Evolutionary conservation across 2,797 vertebrate genomes (phyloP).

Genomic region (Pelobates cultripes): DNA sequence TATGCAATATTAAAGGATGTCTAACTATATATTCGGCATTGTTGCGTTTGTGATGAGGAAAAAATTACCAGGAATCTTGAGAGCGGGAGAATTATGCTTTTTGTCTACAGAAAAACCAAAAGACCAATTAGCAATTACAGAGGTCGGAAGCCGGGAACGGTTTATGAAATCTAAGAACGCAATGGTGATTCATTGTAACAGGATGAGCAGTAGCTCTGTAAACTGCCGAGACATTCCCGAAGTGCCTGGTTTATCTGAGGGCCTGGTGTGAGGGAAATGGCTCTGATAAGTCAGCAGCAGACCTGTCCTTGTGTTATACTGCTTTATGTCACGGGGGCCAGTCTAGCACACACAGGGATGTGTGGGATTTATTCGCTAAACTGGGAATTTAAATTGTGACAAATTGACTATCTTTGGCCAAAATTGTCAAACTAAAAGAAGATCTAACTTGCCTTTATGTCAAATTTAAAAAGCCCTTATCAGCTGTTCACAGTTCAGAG

Average conservation of each 20-base stretch:
- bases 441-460: too few species aligned
- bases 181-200: constrained; percentile 10
- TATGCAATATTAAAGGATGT: constrained; percentile 17
- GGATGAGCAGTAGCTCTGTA: constrained; percentile 5
- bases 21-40: constrained; percentile 36
- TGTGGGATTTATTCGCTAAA: too few species aligned
- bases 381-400: too few species aligned
- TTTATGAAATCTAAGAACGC: constrained; percentile 27
- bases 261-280: not conserved
- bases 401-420: too few species aligned
- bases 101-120: constrained; percentile 23
- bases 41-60: constrained; percentile 30
- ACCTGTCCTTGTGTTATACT: not conserved
- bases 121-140: constrained; percentile 45
- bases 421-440: too few species aligned
- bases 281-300: not conserved
- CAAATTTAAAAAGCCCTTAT: too few species aligned
- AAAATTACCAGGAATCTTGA: constrained; percentile 15
- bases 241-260: not conserved
- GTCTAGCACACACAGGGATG: not conserved
- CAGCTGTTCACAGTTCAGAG: too few species aligned
- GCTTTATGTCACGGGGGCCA: not conserved
- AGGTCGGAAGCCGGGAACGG: constrained; percentile 25
- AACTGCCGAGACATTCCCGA: not conserved
- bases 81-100: constrained; percentile 4